These are phyloP conservation scores for Drosophila jambulina DNA, from an alignment of 1,140 invertebrate species.

Conservation along the genomic window DNA sequence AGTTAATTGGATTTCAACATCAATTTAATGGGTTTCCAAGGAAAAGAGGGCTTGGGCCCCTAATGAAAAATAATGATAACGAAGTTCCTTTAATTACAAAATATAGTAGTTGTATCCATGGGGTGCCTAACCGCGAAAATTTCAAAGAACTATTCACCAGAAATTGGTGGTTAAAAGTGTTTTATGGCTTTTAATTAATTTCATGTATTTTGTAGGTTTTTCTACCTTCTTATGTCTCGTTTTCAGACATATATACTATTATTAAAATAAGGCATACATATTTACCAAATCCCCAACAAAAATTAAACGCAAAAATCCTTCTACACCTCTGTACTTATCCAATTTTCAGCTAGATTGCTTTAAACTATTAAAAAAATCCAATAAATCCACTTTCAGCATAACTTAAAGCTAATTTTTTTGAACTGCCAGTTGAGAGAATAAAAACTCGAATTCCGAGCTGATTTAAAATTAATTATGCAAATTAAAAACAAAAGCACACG, in stretches of 20 bases:
- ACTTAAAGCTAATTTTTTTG: conserved; percentile 14
- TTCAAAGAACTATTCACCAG: background rate
- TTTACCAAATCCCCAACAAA: no score
- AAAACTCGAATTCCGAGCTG: conserved; percentile 5
- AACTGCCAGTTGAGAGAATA: conserved; percentile 9
- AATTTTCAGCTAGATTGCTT: background rate
- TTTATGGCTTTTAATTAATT: background rate
- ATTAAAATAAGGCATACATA: background rate
- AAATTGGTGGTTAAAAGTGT: conserved; percentile 3
- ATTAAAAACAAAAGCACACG: conserved; percentile 32
- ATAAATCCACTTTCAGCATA: background rate
- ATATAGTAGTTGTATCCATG: background rate
- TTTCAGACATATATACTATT: background rate
- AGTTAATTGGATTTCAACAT: conserved; percentile 67
- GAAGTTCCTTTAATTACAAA: conserved; percentile 28
- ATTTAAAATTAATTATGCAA: conserved; percentile 59
- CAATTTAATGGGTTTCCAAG: conserved; percentile 45
- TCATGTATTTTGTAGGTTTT: background rate
- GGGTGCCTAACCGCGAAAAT: background rate
- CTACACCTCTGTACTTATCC: no score
- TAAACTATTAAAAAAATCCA: background rate
- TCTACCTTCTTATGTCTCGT: background rate
- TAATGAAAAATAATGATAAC: conserved; percentile 36
- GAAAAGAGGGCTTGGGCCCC: conserved; percentile 16
- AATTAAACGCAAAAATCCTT: no score